Evolutionary conservation across 2,113 vertebrate genomes (phyloP), one percentile per base, ranked within the genome.

Genomic region (Pluvialis apricaria): DNA sequence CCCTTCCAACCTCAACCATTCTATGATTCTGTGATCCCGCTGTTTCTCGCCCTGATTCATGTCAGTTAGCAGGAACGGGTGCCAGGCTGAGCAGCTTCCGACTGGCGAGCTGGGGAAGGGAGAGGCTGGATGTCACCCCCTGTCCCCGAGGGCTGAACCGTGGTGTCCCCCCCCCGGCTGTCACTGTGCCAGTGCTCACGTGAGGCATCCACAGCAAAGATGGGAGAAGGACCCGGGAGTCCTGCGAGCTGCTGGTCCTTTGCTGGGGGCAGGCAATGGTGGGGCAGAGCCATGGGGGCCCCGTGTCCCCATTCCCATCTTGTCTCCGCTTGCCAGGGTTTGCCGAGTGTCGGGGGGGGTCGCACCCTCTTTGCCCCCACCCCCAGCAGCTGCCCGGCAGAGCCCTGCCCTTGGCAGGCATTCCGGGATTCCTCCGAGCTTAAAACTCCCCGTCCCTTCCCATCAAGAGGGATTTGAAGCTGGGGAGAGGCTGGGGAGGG

Each of bases 391-490:
- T 86, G 92, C 13, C 73, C 5, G 22, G 49, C 31, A 38, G 70
- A 47, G 64, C 86, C 65, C 58, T 68, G 87, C 81, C 84, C 86
- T 87, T 52, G 93, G 94, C 96, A 15, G 11, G 2, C n/a, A 57
- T 93, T 90, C 97, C 57, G 6, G 88, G 96, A 94, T 96, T 94
- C 94, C 96, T 93, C 90, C 0, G 7, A 75, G 86, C 94, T 98
- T 96, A 95, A 51, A 45, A 29, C 61, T 90, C 84, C 40, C 77
- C 2, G 1, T 79, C 72, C 88, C 90, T 96, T 85, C 93, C 96
- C 97, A 95, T 97, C 95, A 95, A 80, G 95, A 91, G 93, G 96
- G 97, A 98, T 97, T 98, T 97, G 81, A 26, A 58, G 80, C 76
- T 17, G 10, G 42, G 40, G 22, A 72, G 80, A 61, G 42, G 80